Base-by-base conservation (phyloP, 2,888 invertebrate genomes). In the Nomada goodeniana region DNA sequence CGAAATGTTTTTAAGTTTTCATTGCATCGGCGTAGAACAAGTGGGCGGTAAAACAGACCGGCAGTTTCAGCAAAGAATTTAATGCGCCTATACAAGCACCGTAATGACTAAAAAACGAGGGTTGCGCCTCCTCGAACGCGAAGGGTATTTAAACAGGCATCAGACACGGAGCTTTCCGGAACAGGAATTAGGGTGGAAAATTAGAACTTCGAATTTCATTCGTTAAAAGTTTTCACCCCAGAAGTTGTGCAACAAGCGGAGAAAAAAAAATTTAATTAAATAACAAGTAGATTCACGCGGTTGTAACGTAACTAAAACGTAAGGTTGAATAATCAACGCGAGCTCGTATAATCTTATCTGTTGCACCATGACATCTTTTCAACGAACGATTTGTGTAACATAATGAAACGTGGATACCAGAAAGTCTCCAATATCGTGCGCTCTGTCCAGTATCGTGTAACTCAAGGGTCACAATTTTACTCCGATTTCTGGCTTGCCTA, bases 41-140 rank as follows among this genome's bases (percentile, higher is more conserved):
- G 60, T 50, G 60, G 50, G 20, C 20, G 70, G 70, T 70, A 50
- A 60, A 70, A 70, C 69, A 47, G 47, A 59, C 47, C 59, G 69
- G 47, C 29, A 57, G 44, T 69, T 69, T 26, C 57, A n/a, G 23
- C 20, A 1, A 1, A 20, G 52, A 53, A 65, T 69, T 69, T 26
- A 69, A 57, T 11, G 44, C 44, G 2, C n/a, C 15, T 47, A 47
- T 47, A 59, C 59, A 29, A 59, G 59, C 57, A 59, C 59, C 69
- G 57, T 70, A 70, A 70, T 59, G 57, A 20, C 57, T 15, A 70
- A 59, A 59, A 70, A 70, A 70, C 57, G 68, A 53, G 68, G 26
- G 18, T 13, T 57, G 26, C 57, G 57, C 44, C 26, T 26, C 20
- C 20, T 50, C 36, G 60, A 60, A 71, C 20, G 50, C 60, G 36